Conservation (phyloP, 2,888 invertebrate genomes). For the Tinea pellionella region DNA sequence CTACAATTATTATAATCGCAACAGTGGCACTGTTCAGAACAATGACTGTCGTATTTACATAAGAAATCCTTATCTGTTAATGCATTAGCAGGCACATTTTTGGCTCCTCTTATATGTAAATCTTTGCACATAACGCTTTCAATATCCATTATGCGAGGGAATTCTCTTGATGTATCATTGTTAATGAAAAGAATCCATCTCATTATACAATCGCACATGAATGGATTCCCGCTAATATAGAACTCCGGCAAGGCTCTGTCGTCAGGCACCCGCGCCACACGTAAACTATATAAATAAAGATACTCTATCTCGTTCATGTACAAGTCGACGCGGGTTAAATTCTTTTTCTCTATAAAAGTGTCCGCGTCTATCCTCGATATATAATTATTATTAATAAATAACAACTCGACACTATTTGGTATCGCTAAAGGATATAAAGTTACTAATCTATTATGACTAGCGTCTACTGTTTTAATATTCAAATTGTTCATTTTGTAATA, state of each 20-base stretch:
- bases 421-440: slow-evolving; percentile 84
- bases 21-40: slow-evolving; percentile 92
- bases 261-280: slow-evolving; percentile 76
- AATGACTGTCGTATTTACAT: slow-evolving; percentile 90
- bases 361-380: slow-evolving; percentile 83
- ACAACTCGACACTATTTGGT: slow-evolving; percentile 86
- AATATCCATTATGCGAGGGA: slow-evolving; percentile 89
- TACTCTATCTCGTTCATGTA: slow-evolving; percentile 88
- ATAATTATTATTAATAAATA: slow-evolving; percentile 91
- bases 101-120: slow-evolving; percentile 83
- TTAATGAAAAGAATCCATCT: slow-evolving; percentile 94
- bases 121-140: slow-evolving; percentile 89
- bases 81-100: slow-evolving; percentile 80
- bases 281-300: slow-evolving; percentile 83
- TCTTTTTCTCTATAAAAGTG: slow-evolving; percentile 86
- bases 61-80: slow-evolving; percentile 86
- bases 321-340: slow-evolving; percentile 88
- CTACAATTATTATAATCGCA: slow-evolving; percentile 96
- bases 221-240: slow-evolving; percentile 92
- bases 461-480: slow-evolving; percentile 85
- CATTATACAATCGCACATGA: slow-evolving; percentile 95
- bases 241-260: slow-evolving; percentile 85
- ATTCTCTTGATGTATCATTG: slow-evolving; percentile 82
- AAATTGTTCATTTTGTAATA: slow-evolving; percentile 86
- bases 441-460: slow-evolving; percentile 88